Percentiles rank a stretch among this genome's conserved stretches.
These are phyloP conservation scores for Pseudois nayaur DNA, from an alignment of 2,113 vertebrate species.

Conservation along the genomic window DNA sequence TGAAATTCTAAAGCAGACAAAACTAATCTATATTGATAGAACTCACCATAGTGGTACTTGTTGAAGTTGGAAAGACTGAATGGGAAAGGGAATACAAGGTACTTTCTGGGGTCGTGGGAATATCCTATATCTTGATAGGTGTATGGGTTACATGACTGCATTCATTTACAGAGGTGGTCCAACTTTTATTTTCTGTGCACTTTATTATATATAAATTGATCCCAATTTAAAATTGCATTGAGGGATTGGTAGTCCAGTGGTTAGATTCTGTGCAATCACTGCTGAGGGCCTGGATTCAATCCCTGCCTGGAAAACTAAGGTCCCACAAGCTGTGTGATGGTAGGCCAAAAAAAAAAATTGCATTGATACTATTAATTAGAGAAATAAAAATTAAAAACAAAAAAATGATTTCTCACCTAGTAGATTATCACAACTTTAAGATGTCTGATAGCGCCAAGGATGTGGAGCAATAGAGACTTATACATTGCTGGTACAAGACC, in stretches of 20 bases:
- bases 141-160: background rate
- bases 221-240: background rate
- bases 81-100: background rate
- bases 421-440: background rate
- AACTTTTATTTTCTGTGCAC: background rate
- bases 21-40: background rate
- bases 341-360: background rate
- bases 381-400: slow-evolving; percentile 22
- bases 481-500: background rate
- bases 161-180: background rate
- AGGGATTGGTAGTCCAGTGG: background rate
- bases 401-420: background rate
- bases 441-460: background rate
- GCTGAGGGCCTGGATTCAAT: background rate
- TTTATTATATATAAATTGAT: slow-evolving; percentile 31
- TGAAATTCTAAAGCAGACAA: background rate
- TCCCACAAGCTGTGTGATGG: background rate
- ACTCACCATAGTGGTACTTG: background rate
- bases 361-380: background rate
- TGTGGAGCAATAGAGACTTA: background rate
- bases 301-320: background rate
- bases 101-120: background rate
- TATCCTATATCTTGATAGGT: background rate
- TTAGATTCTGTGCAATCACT: background rate
- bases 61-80: background rate